Evolutionary conservation across 2,113 vertebrate species (phyloP).

Genomic region (Todiramphus saurophagus): DNA sequence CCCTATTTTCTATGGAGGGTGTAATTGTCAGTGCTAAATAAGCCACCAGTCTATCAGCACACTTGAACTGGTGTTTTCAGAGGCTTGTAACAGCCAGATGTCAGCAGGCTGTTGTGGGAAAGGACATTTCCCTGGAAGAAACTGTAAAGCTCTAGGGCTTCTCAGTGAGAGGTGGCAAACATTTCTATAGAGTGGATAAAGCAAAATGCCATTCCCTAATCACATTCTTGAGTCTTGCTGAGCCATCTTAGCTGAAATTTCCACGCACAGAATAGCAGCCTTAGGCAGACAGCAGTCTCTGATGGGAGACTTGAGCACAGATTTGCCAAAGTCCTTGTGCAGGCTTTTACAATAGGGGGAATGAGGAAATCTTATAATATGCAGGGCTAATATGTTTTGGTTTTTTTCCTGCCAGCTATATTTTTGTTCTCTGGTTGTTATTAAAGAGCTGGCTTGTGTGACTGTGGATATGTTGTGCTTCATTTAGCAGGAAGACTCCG

Average conservation of each 20-base stretch:
- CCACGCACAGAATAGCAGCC: not conserved
- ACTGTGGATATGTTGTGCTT: not conserved
- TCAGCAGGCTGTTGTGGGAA: not conserved
- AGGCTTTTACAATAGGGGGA: not conserved
- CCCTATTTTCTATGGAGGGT: not conserved
- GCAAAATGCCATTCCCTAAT: not conserved
- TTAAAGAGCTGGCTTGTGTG: not conserved
- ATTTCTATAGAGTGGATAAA: not conserved
- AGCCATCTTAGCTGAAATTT: not conserved
- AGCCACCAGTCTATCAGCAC: not conserved
- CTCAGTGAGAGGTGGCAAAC: not conserved
- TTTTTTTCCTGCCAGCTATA: not conserved
- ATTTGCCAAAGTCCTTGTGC: not conserved
- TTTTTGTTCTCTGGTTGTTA: not conserved
- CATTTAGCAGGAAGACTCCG: not conserved
- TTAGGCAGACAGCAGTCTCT: not conserved
- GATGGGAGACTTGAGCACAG: not conserved
- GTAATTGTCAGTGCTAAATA: not conserved
- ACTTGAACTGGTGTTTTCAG: not conserved
- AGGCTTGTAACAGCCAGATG: not conserved
- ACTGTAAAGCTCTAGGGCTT: not conserved
- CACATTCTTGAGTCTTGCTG: not conserved
- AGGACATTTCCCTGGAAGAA: not conserved
- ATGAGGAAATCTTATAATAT: not conserved
- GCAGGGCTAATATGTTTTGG: not conserved